Evolutionary conservation across 2,113 vertebrate genomes (phyloP), one percentile per base, ranked within the genome.

Genomic region (Scopus umbretta): DNA sequence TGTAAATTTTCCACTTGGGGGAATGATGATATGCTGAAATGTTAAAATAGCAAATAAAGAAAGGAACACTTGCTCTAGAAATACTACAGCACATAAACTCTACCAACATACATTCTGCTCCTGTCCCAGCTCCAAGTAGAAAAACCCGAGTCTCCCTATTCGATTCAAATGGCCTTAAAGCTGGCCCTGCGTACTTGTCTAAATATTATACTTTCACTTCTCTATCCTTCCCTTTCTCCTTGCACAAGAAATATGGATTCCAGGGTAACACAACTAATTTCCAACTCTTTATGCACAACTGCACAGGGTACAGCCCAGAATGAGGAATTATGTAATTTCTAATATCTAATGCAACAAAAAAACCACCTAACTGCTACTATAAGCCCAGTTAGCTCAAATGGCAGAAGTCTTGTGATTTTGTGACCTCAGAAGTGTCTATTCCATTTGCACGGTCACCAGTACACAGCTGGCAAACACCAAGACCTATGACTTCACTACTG

Each of bases 11-110:
- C 65, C 92, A 91, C 84, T 79, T 89, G 65, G 34, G 93, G 52
- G 53, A 94, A 95, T 32, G 76, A 80, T 68, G 59, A 81, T 63
- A 87, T 92, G 86, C 49, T 87, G 83, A 95, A 91, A 97, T 62
- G 71, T 62, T 95, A 95, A 85, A 96, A 97, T 16, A 91, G 66
- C 90, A 96, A 97, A 96, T 76, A 94, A 85, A 95, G 72, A 90
- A 90, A 81, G n/a, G 29, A 93, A 81, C 94, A 89, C 42, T 89
- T 91, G 73, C 58, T 49, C 40, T 89, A 85, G 75, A 82, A 92
- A 86, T 88, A 74, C 40, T 50, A 66, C 16, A 80, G 56, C 47
- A 75, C 17, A 86, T 42, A 74, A 84, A 79, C 27, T 84, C 72
- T 61, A 94, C 43, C 56, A 71, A 27, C 27, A 50, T 27, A 52